phyloP scores from a whole-genome alignment of 2,113 vertebrate genomes.

The Chlamydotis undulata region DNA sequence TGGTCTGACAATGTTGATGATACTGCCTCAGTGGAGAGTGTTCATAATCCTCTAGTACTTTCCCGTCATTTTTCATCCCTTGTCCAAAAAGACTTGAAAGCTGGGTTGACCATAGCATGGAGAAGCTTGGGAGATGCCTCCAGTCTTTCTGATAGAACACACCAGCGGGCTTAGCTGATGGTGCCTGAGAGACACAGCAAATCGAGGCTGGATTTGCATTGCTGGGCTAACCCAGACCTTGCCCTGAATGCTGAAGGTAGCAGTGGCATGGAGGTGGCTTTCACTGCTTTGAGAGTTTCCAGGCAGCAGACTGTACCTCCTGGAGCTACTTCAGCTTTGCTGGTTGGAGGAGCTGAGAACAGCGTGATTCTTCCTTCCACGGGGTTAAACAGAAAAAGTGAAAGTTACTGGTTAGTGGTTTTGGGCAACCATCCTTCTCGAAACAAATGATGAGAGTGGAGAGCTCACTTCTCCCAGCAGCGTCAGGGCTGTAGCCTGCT shows the following conservation, averaged over 20 bases:
- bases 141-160: not conserved
- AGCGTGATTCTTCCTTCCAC: not conserved
- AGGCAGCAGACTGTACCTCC: not conserved
- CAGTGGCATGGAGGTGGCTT: not conserved
- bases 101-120: not conserved
- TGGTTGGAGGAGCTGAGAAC: not conserved
- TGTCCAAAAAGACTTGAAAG: not conserved
- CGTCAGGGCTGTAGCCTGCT: not conserved
- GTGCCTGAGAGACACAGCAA: not conserved
- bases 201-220: not conserved
- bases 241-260: not conserved
- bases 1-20: not conserved
- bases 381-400: not conserved
- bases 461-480: not conserved
- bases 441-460: not conserved
- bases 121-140: not conserved
- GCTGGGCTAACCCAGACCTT: not conserved
- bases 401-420: conserved; percentile 39
- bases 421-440: not conserved
- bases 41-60: not conserved
- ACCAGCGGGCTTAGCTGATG: fast-evolving
- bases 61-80: not conserved
- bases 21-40: not conserved
- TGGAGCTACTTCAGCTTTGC: not conserved
- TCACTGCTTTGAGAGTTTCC: not conserved